Evolutionary conservation across 2,888 invertebrate species (phyloP), one percentile per base, ranked within the genome.

Genomic region (Germaria angustata): DNA sequence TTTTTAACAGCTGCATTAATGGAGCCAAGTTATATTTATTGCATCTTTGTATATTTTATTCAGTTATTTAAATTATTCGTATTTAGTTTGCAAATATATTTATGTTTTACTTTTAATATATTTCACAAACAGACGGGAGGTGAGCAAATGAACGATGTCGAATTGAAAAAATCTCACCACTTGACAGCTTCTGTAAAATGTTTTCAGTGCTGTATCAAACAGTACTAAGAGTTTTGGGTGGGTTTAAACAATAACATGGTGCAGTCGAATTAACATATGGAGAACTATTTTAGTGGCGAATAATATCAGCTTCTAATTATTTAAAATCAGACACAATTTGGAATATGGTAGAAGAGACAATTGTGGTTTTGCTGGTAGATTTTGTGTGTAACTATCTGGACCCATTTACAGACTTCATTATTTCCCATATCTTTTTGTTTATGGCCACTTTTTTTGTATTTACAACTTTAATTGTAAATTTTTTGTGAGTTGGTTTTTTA

Each of bases 71-170:
- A 63, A 63, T 55, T 55, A 68, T 46, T 51, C 8, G 13, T 15
- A 22, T 7, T 39, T 36, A 15, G n/a, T 46, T 63, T 53, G 53
- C 32, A 55, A 61, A 63, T 51, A 46, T 39, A 41, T 22, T 57
- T 69, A 69, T 39, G n/a, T 55, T 69, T 49, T 63, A 55, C 24
- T 75, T 53, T 20, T 65, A 55, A 34, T 71, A 39, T 49, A 69
- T 76, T 80, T 57, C 76, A 80, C 69, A 41, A 75, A 75, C 46
- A 39, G 55, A 13, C 75, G 46, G 53, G 46, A 68, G 69, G 69
- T 20, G 34, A 75, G 39, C 69, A 57, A 75, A 65, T 75, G 63
- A 69, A 71, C 63, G 63, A 72, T 44, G 53, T 44, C 68, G 49
- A 80, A 55, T 32, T 55, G 41, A 73, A 77, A 22, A 32, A 46